A percentile compares a stretch with the other conserved stretches of the same genome.
Conservation (phyloP, 35 echinoderm and acorn worm genomes). For the Lytechinus pictus region DNA sequence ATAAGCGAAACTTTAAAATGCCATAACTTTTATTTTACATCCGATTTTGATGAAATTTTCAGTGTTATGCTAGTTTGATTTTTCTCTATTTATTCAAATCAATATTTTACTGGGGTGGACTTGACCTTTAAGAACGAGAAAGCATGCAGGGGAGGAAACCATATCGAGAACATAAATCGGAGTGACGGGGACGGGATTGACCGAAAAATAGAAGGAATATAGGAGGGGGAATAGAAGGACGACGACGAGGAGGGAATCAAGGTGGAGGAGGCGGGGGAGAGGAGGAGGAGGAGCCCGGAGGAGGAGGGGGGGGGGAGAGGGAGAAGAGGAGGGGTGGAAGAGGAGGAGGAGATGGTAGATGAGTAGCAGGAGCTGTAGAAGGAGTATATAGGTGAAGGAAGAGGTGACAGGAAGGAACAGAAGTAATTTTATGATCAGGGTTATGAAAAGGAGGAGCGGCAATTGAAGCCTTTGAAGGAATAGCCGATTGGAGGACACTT, state of each 20-base stretch:
- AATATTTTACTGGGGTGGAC: too few relatives aligned
- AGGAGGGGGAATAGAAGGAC: background rate
- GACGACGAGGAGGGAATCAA: background rate
- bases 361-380: background rate
- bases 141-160: too few relatives aligned
- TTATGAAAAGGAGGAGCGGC: too few relatives aligned
- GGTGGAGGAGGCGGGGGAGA: background rate
- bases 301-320: background rate
- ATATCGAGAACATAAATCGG: too few relatives aligned
- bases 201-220: too few relatives aligned
- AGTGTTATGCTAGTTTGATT: too few relatives aligned
- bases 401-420: background rate
- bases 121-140: too few relatives aligned
- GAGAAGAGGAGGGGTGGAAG: background rate
- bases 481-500: background rate
- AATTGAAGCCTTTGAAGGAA: background rate
- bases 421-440: background rate
- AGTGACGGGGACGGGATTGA: too few relatives aligned
- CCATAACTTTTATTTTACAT: too few relatives aligned
- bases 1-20: too few relatives aligned
- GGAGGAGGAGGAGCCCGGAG: background rate
- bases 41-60: too few relatives aligned
- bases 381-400: background rate
- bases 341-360: background rate
- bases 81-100: too few relatives aligned